phyloP scores from a whole-genome alignment of 2,888 invertebrate species.

The Drosophila atripex region DNA sequence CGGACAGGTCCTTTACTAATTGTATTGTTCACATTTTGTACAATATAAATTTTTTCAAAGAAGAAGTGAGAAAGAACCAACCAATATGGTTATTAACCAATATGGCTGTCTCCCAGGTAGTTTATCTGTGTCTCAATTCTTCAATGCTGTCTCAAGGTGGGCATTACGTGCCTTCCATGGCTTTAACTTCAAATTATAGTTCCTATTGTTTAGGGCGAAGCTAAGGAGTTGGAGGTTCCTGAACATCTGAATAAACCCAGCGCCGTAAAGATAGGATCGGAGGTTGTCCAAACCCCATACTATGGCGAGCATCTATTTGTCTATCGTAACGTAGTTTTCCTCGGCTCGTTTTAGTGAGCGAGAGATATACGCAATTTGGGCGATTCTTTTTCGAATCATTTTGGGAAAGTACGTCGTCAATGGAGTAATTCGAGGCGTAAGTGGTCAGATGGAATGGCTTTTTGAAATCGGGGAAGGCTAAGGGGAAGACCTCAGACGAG shows the following conservation, averaged over 20 bases:
- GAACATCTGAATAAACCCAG: not conserved
- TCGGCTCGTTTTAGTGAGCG: not conserved
- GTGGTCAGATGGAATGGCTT: conserved; percentile 33
- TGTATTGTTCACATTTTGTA: too few relatives aligned
- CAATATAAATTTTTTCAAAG: too few relatives aligned
- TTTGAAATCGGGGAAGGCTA: conserved; percentile 26
- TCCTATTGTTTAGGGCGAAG: not conserved
- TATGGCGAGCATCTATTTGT: conserved; percentile 7
- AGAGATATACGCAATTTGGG: not conserved
- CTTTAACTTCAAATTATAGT: not conserved
- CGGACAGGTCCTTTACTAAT: too few relatives aligned
- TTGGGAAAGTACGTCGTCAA: conserved; percentile 17
- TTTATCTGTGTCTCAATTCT: too few relatives aligned
- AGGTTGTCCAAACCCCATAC: conserved; percentile 19
- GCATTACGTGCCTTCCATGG: not conserved
- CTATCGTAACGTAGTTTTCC: conserved; percentile 1
- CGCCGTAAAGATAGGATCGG: conserved; percentile 13
- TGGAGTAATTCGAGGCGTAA: conserved; percentile 18
- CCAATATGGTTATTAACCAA: too few relatives aligned
- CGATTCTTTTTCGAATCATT: not conserved
- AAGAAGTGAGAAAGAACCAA: too few relatives aligned
- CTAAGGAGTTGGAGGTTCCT: conserved; percentile 10
- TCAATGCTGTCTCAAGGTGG: too few relatives aligned
- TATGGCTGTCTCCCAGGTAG: too few relatives aligned
- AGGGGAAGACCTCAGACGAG: conserved; percentile 26